Evolutionary conservation across 1,140 invertebrate genomes (phyloP), one percentile per base, ranked within the genome.

Genomic region (Pristionchus pacificus): DNA sequence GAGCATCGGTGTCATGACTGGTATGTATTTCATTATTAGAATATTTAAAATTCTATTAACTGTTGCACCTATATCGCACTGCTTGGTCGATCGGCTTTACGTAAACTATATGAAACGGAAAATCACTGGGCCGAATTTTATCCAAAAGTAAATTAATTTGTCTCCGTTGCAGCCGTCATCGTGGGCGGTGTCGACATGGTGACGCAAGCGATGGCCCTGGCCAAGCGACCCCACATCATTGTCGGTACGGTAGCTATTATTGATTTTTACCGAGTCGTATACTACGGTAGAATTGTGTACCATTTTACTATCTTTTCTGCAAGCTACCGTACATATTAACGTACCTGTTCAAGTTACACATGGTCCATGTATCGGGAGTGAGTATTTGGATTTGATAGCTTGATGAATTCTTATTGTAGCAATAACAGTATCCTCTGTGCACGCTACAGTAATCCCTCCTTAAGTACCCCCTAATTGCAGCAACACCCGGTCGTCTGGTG

Each of bases 181-280:
- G 94, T 98, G 57, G 96, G 96, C 68, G 96, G 96, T 1, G 95
- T 97, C 88, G 94, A 98, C 83, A 97, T 97, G 93, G 91, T 93
- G 79, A 90, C 91, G 0, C 96, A 98, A 84, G 89, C 92, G 0
- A 84, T 97, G 60, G 88, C 90, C 76, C 84, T 98, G 25, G 92
- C 92, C 0, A 97, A 95, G 82, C 95, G 96, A 80, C 95, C 95
- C 14, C 95, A 97, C 80, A 90, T 97, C 72, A 89, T 98, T 61
- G 92, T 98, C 73, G 67, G 67, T 69, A 29, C 27, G 10, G 24
- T 28, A 30, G 14, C 6, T 49, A 19, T 49, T 49, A 19, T 49
- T 19, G 6, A 10, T 49, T 6, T 49, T 49, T 6, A 49, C 38
- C 19, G 6, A 19, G 38, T 19, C 19, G 38, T 19, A 49, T 49